Evolutionary conservation across 2,888 invertebrate genomes (phyloP).

Genomic region (Hirudinaria manillensis): DNA sequence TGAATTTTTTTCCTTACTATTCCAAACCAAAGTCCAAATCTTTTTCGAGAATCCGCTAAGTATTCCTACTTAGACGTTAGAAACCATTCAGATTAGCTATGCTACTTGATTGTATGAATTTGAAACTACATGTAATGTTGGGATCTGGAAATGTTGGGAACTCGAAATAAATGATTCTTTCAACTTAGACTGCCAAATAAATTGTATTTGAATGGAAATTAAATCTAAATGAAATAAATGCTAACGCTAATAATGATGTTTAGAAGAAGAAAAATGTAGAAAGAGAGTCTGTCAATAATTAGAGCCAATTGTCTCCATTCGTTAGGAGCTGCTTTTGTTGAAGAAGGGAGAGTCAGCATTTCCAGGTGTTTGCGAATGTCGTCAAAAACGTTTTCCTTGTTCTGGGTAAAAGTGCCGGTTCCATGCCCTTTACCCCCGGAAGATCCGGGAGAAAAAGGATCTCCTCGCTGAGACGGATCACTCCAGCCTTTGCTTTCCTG

Average conservation of each 20-base stretch:
- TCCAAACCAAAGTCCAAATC: too few relatives aligned
- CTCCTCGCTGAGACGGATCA: neutral
- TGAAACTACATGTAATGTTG: too few relatives aligned
- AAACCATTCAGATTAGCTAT: too few relatives aligned
- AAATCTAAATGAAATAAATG: too few relatives aligned
- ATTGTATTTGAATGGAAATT: too few relatives aligned
- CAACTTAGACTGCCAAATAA: too few relatives aligned
- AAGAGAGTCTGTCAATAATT: constrained; percentile 15
- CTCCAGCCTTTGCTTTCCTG: neutral
- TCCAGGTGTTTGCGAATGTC: constrained; percentile 5
- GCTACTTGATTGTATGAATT: too few relatives aligned
- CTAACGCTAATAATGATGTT: constrained; percentile 7
- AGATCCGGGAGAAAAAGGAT: neutral
- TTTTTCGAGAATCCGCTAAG: too few relatives aligned
- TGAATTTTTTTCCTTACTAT: too few relatives aligned
- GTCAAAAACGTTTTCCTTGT: constrained; percentile 10
- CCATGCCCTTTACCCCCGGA: neutral
- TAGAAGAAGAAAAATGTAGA: constrained; percentile 11
- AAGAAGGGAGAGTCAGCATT: neutral
- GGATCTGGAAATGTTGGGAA: too few relatives aligned
- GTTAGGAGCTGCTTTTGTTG: neutral
- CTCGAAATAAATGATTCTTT: too few relatives aligned
- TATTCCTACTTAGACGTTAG: too few relatives aligned
- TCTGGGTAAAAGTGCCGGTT: neutral
- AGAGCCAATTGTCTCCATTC: constrained; percentile 12